Evolutionary conservation across 2,113 vertebrate species (phyloP).

Genomic region (Nanorana parkeri): DNA sequence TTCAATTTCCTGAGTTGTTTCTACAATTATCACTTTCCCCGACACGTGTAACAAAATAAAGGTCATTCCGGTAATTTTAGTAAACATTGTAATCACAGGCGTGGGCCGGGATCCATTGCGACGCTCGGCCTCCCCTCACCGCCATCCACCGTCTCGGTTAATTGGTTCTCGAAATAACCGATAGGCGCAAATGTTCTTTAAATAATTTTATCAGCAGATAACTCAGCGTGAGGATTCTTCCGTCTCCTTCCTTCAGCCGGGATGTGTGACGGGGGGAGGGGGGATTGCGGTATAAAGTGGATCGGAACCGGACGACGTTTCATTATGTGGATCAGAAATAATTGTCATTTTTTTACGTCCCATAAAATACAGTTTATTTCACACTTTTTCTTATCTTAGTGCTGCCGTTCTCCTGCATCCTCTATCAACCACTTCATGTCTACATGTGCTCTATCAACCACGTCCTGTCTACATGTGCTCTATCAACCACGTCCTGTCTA

Average conservation of each 20-base stretch:
- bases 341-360: too few species aligned
- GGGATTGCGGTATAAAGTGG: too few species aligned
- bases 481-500: too few species aligned
- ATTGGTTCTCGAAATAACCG: conserved; percentile 27
- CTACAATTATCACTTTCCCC: conserved; percentile 23
- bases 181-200: neutral
- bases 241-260: neutral
- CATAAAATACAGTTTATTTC: too few species aligned
- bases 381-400: too few species aligned
- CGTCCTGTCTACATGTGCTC: too few species aligned
- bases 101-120: conserved; percentile 24
- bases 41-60: conserved; percentile 33
- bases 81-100: conserved; percentile 37
- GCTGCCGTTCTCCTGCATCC: too few species aligned
- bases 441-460: too few species aligned
- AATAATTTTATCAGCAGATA: conserved; percentile 11
- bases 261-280: too few species aligned
- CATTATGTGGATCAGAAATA: too few species aligned
- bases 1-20: conserved; percentile 26
- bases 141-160: neutral
- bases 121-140: neutral
- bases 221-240: neutral
- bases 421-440: too few species aligned
- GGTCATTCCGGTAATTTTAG: conserved; percentile 31
- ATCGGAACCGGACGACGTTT: too few species aligned